phyloP scores from a whole-genome alignment of 2,888 invertebrate species.

The Mythimna vitellina region DNA sequence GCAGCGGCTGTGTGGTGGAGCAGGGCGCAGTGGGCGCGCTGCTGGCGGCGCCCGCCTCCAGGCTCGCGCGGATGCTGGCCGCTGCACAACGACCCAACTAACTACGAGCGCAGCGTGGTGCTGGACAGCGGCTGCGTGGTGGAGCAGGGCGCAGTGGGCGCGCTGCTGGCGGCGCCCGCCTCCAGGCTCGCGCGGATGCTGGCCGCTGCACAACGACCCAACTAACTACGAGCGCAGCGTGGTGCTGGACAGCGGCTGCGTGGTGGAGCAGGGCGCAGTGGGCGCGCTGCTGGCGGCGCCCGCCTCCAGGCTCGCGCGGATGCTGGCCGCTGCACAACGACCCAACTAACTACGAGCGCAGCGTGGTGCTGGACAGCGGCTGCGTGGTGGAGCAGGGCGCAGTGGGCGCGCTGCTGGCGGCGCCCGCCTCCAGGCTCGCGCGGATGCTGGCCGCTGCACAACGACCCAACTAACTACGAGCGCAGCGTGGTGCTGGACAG shows the following conservation, averaged over 20 bases:
- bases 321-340: slow-evolving; percentile 85
- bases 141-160: slow-evolving; percentile 92
- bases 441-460: slow-evolving; percentile 88
- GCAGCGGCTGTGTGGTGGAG: slow-evolving; percentile 92
- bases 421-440: slow-evolving; percentile 90
- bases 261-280: slow-evolving; percentile 93
- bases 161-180: slow-evolving; percentile 89
- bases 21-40: slow-evolving; percentile 92
- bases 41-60: slow-evolving; percentile 88
- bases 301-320: slow-evolving; percentile 90
- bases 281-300: slow-evolving; percentile 89
- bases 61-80: slow-evolving; percentile 91
- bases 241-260: slow-evolving; percentile 92
- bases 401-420: slow-evolving; percentile 90
- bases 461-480: slow-evolving; percentile 60
- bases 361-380: slow-evolving; percentile 93
- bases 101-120: slow-evolving; percentile 91
- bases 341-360: slow-evolving; percentile 82
- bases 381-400: slow-evolving; percentile 92
- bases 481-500: slow-evolving; percentile 93
- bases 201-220: slow-evolving; percentile 75
- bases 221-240: slow-evolving; percentile 90
- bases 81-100: slow-evolving; percentile 73
- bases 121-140: slow-evolving; percentile 92
- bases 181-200: slow-evolving; percentile 92